Evolutionary conservation across 2,888 invertebrate species (phyloP).

Genomic region (Geophilus truncorum): DNA sequence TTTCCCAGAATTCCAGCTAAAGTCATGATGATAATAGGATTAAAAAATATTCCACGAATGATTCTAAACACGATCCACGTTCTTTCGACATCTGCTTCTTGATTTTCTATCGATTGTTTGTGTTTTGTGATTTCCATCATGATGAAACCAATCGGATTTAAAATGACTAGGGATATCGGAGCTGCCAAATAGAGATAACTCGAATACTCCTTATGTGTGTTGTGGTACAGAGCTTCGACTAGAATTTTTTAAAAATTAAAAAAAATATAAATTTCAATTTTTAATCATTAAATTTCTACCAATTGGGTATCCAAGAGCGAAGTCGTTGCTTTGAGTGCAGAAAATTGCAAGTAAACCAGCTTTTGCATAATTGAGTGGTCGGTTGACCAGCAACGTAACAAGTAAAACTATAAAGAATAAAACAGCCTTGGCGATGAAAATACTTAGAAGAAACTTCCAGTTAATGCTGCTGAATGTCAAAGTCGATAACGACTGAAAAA

Average conservation of each 20-base stretch:
- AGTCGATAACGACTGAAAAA: conserved; percentile 82
- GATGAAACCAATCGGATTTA: conserved; percentile 87
- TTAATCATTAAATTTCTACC: too few species aligned
- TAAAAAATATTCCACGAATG: conserved; percentile 68
- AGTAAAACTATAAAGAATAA: conserved; percentile 75
- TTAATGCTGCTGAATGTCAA: conserved; percentile 76
- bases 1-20: conserved; percentile 83
- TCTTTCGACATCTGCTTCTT: neutral
- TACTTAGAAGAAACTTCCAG: conserved; percentile 82
- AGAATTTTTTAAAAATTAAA: too few species aligned
- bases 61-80: conserved; percentile 37
- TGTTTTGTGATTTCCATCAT: conserved; percentile 76
- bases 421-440: conserved; percentile 75
- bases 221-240: conserved; percentile 80
- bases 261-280: too few species aligned
- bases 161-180: conserved; percentile 83
- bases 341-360: conserved; percentile 91
- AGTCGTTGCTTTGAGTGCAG: conserved; percentile 95
- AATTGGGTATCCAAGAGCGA: conserved; percentile 92
- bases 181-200: conserved; percentile 88
- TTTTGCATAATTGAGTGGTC: conserved; percentile 73
- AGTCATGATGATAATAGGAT: conserved; percentile 90
- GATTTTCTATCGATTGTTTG: conserved; percentile 42
- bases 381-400: conserved; percentile 65
- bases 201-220: conserved; percentile 82